Percentiles rank a stretch among this genome's conserved stretches.
Conservation (phyloP, 2,797 vertebrate genomes). For the Busarellus nigricollis region DNA sequence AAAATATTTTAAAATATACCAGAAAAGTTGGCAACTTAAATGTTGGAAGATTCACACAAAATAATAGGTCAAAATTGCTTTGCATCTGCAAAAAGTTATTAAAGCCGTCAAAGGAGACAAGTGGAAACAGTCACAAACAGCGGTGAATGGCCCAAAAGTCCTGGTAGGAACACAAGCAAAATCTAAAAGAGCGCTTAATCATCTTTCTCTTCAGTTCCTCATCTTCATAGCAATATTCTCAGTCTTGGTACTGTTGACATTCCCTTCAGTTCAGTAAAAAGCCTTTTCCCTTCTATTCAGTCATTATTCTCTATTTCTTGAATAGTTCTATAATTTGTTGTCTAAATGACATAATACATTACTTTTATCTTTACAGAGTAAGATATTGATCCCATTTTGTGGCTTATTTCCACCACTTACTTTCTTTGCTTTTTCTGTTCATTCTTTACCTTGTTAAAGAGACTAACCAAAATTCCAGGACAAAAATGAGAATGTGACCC, state of each 20-base stretch:
- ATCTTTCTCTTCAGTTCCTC: not conserved
- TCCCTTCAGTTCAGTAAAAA: not conserved
- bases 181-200: not conserved
- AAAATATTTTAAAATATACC: not conserved
- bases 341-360: not conserved
- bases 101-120: not conserved
- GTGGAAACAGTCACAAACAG: not conserved
- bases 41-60: not conserved
- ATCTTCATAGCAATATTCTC: not conserved
- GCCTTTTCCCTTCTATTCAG: not conserved
- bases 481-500: not conserved
- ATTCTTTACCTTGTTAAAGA: not conserved
- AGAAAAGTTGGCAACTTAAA: not conserved
- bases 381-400: not conserved
- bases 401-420: not conserved
- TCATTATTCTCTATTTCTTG: not conserved
- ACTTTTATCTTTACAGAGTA: not conserved
- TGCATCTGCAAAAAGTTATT: not conserved
- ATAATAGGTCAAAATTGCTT: not conserved
- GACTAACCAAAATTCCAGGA: not conserved
- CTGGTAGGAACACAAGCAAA: not conserved
- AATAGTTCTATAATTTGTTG: not conserved
- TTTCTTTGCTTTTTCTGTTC: not conserved
- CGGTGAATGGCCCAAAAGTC: not conserved
- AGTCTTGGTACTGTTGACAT: not conserved